These are phyloP conservation scores for Drosophila nigromelanica DNA, from an alignment of 1,140 invertebrate genomes.

Conservation along the genomic window DNA sequence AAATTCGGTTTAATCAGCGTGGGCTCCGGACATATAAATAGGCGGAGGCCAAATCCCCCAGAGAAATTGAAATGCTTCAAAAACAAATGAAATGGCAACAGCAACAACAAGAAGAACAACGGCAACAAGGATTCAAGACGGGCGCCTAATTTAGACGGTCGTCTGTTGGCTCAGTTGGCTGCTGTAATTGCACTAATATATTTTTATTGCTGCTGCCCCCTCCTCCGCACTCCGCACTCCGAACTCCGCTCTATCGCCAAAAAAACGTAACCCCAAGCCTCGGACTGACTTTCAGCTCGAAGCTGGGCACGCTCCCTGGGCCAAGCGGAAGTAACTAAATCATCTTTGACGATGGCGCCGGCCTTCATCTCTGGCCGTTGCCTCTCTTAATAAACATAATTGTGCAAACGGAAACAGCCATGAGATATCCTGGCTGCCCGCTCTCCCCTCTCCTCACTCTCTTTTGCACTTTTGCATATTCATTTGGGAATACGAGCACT, in stretches of 20 bases:
- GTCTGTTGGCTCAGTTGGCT: conserved; percentile 58
- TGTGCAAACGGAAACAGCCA: conserved; percentile 77
- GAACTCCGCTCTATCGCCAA: conserved; percentile 21
- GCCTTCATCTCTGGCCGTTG: conserved; percentile 22
- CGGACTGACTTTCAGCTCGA: conserved; percentile 3
- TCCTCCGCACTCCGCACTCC: conserved; percentile 23
- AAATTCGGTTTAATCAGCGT: conserved; percentile 70
- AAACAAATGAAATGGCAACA: conserved; percentile 72
- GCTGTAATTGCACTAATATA: conserved; percentile 82
- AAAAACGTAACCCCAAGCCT: conserved; percentile 4
- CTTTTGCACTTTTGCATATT: conserved; percentile 72
- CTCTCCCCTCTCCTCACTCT: not conserved
- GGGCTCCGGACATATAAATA: conserved; percentile 8
- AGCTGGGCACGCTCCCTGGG: conserved; percentile 4
- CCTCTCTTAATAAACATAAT: conserved; percentile 79
- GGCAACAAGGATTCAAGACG: conserved; percentile 17
- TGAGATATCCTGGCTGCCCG: conserved; percentile 67
- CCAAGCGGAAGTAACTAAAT: conserved; percentile 75
- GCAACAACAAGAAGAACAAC: not conserved
- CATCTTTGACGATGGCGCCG: conserved; percentile 77
- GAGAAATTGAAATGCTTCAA: conserved; percentile 76
- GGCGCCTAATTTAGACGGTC: conserved; percentile 67
- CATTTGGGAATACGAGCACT: conserved; percentile 69
- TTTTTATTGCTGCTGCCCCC: conserved; percentile 70
- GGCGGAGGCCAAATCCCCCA: conserved; percentile 47